These are phyloP conservation scores for Eledona agricola DNA, from an alignment of 2,888 invertebrate genomes.

Conservation along the genomic window DNA sequence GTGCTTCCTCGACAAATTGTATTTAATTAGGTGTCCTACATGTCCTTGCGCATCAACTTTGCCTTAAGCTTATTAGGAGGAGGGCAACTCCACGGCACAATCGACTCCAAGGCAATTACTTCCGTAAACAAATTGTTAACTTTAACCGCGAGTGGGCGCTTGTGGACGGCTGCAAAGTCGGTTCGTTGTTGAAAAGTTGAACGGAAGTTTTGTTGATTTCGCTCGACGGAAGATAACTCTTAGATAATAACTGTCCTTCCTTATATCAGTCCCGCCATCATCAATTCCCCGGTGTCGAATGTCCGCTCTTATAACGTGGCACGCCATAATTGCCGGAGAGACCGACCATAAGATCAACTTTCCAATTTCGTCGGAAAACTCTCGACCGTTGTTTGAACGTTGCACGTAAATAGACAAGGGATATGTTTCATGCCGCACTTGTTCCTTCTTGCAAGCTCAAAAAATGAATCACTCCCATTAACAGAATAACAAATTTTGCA, in stretches of 20 bases:
- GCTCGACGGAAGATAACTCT: conserved; percentile 29
- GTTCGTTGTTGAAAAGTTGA: conserved; percentile 13
- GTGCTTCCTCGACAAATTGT: too few relatives aligned
- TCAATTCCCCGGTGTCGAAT: conserved; percentile 34
- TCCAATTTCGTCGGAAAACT: conserved; percentile 15
- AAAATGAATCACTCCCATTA: too few relatives aligned
- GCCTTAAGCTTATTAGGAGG: conserved; percentile 21
- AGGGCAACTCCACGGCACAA: conserved; percentile 11
- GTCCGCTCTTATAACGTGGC: conserved; percentile 26
- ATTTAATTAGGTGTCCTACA: conserved; percentile 8
- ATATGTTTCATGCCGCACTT: conserved; percentile 3
- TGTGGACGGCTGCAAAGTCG: conserved; percentile 9
- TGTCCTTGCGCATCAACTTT: conserved; percentile 16
- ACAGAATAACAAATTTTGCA: too few relatives aligned
- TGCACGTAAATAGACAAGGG: conserved; percentile 11
- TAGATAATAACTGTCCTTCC: conserved; percentile 32
- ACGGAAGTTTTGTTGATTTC: conserved; percentile 27
- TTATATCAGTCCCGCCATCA: conserved; percentile 27
- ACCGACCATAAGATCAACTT: conserved; percentile 24
- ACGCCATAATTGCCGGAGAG: conserved; percentile 28
- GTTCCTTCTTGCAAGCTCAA: conserved; percentile 3
- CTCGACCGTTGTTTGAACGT: conserved; percentile 7
- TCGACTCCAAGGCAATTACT: conserved; percentile 13
- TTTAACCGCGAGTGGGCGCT: conserved; percentile 10
- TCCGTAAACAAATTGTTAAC: conserved; percentile 23